Evolutionary conservation across 2,797 vertebrate genomes (phyloP), one percentile per base, ranked within the genome.

Genomic region (Argya squamiceps): DNA sequence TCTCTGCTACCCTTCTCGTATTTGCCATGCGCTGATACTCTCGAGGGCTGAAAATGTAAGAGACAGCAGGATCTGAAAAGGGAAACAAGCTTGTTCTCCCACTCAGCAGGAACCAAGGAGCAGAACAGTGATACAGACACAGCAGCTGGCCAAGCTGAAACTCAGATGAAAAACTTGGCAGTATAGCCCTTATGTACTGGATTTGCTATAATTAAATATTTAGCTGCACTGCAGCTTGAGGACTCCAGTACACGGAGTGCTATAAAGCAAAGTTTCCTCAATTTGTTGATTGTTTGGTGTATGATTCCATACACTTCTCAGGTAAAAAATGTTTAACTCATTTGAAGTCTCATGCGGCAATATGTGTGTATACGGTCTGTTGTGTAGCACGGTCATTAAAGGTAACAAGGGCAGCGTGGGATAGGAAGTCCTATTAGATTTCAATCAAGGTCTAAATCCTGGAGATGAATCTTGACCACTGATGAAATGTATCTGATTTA

Each of bases 121-220:
- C 64, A 84, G 89, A 89, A 50, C 67, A 77, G 79, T 67, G 43
- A 69, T 93, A 34, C 0, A 95, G 76, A 86, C 89, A 86, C 56
- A 90, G 69, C 77, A 81, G 58, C 67, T 83, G 80, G 36, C 78
- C 17, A 7, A 92, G 70, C 81, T 91, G 63, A 80, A 92, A 82
- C 37, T 88, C 76, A 27, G 47, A 88, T 50, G 34, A 60, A 50
- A 27, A 87, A 62, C 29, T 47, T 90, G 69, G 39, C 58, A 88
- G 63, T 69, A 30, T 17, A 88, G 70, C 5, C 49, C 63, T 88
- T 82, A 79, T 75, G 17, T 84, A 55, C 73, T 81, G 73, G 43
- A 46, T 93, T 90, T 92, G n/a, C 88, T 90, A 37, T 69, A 70
- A 85, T 90, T 77, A 75, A 89, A 78, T 92, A 93, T 78, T 88